phyloP scores from a whole-genome alignment of 2,113 vertebrate species.

The Sceloporus tristichus region DNA sequence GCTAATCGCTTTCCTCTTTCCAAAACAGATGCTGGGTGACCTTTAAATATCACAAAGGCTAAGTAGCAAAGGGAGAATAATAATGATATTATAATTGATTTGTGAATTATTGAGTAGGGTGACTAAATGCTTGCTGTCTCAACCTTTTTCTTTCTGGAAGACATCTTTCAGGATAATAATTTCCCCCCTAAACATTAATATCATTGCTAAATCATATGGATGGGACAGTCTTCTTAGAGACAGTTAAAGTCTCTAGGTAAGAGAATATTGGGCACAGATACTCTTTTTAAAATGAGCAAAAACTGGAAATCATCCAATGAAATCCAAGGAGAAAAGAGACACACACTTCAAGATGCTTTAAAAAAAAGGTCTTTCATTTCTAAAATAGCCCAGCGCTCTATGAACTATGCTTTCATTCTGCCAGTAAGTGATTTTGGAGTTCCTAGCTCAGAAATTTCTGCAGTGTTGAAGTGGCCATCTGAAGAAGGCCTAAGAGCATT shows the following conservation, averaged over 20 bases:
- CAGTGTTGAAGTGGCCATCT: too few relatives aligned
- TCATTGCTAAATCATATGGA: neutral
- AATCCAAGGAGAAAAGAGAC: too few relatives aligned
- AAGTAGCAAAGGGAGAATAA: constrained; percentile 76
- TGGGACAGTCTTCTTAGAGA: neutral
- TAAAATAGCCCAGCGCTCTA: too few relatives aligned
- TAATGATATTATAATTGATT: constrained; percentile 85
- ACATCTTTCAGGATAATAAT: constrained; percentile 60
- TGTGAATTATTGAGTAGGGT: constrained; percentile 81
- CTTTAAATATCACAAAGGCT: constrained; percentile 80
- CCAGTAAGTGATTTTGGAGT: too few relatives aligned
- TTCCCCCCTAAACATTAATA: neutral
- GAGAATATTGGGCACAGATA: neutral
- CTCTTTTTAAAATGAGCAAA: too few relatives aligned
- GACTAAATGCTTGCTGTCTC: constrained; percentile 59
- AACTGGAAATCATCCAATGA: too few relatives aligned
- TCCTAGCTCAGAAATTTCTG: too few relatives aligned
- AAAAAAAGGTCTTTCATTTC: too few relatives aligned
- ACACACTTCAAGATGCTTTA: too few relatives aligned
- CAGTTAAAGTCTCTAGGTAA: neutral
- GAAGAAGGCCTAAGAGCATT: too few relatives aligned
- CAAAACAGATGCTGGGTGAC: constrained; percentile 72
- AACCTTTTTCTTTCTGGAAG: constrained; percentile 60
- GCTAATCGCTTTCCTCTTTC: constrained; percentile 74
- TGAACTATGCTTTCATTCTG: too few relatives aligned